Evolutionary conservation across 2,888 invertebrate genomes (phyloP).

Genomic region (Chirona hameri): DNA sequence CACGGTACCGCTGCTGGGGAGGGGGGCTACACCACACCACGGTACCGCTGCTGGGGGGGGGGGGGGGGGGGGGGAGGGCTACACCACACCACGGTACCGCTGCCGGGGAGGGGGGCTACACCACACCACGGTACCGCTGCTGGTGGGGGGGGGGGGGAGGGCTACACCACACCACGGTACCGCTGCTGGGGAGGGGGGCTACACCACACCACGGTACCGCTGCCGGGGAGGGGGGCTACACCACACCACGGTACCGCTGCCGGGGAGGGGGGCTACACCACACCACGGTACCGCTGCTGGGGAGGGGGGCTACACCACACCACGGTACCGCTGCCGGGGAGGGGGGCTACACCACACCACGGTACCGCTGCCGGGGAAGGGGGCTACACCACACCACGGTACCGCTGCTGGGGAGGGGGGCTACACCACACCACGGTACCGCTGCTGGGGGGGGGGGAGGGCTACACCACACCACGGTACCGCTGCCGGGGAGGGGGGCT

Average conservation of each 20-base stretch:
- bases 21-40: too few species aligned
- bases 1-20: slow-evolving; percentile 8
- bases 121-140: slow-evolving; percentile 2
- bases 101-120: background rate
- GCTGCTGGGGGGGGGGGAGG: slow-evolving; percentile 28
- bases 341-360: too few species aligned
- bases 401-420: slow-evolving; percentile 23
- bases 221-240: slow-evolving; percentile 39
- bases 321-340: slow-evolving; percentile 10
- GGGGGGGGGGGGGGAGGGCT: background rate
- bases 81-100: too few species aligned
- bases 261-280: background rate
- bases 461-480: too few species aligned
- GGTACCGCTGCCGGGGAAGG: slow-evolving; percentile 51
- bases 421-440: background rate
- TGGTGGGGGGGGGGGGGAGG: background rate
- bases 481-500: slow-evolving; percentile 41
- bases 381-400: background rate
- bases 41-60: slow-evolving; percentile 51
- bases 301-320: background rate
- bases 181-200: slow-evolving; percentile 28
- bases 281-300: slow-evolving; percentile 11
- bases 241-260: too few species aligned
- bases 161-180: background rate
- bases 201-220: too few species aligned